Evolutionary conservation across 1,140 invertebrate genomes (phyloP).

Genomic region (Drosophila sturtevanti): DNA sequence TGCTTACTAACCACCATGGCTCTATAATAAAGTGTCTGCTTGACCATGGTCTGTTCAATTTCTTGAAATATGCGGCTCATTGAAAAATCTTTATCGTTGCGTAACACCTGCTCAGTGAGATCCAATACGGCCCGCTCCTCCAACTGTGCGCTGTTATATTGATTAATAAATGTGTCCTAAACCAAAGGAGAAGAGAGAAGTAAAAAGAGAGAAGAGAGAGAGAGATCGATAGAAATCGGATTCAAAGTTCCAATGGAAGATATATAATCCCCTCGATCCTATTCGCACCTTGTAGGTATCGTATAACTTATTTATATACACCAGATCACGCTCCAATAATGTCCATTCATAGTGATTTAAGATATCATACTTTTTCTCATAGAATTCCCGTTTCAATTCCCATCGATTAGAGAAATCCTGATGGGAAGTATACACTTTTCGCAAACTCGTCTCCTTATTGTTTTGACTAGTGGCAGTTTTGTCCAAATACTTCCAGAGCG

Average conservation of each 20-base stretch:
- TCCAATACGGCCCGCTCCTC: slow-evolving; percentile 85
- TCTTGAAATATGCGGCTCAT: slow-evolving; percentile 71
- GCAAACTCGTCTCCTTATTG: slow-evolving; percentile 62
- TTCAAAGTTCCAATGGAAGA: too few relatives aligned
- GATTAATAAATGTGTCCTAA: slow-evolving; percentile 28
- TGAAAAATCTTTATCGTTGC: slow-evolving; percentile 71
- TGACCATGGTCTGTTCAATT: slow-evolving; percentile 70
- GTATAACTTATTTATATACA: slow-evolving; percentile 64
- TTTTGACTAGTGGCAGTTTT: slow-evolving; percentile 58
- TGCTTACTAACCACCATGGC: slow-evolving; percentile 85
- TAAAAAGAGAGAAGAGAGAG: background rate
- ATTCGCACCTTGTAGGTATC: slow-evolving; percentile 61
- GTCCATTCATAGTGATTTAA: slow-evolving; percentile 77
- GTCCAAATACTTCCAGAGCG: slow-evolving; percentile 69
- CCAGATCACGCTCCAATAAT: slow-evolving; percentile 64
- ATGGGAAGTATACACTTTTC: slow-evolving; percentile 72
- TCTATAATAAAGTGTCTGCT: slow-evolving; percentile 85
- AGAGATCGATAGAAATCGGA: background rate
- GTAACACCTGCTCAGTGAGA: slow-evolving; percentile 86
- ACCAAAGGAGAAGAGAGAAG: background rate
- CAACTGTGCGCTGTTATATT: slow-evolving; percentile 43
- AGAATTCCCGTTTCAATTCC: slow-evolving; percentile 43
- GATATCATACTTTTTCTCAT: slow-evolving; percentile 56
- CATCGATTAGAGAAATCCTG: slow-evolving; percentile 50
- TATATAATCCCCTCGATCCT: background rate